Base-by-base conservation (phyloP, 2,888 invertebrate genomes). In the Rhyacophila evoluta region DNA sequence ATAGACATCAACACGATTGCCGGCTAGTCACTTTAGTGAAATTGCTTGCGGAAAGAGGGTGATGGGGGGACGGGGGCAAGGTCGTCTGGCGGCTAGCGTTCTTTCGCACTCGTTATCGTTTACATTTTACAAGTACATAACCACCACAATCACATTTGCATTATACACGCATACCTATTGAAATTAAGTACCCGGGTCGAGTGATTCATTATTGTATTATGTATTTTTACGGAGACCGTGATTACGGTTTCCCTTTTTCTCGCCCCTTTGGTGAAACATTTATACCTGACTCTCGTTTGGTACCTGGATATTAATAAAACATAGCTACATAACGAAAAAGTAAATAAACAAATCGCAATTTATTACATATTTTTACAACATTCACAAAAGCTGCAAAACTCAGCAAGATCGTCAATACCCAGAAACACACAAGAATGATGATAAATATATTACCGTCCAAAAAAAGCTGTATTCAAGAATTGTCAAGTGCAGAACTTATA, bases 21-120 rank as follows among this genome's bases (percentile, higher is more conserved):
- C 55, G 25, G 55, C 55, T 55, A 55, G 55, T 55, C 55, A 55
- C 55, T 55, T 55, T 55, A 55, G 55, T 55, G 55, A 55, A 55
- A 55, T 55, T 55, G 55, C 55, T 55, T 87, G 87, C 87, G 73
- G 76, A 41, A 69, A 87, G 86, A 75, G 85, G 86, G 87, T 86
- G 87, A 87, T 88, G 88, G 86, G 85, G 85, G 85, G 85, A 88
- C 88, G 87, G 88, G 78, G 86, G 87, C 88, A 88, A 89, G 81
- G 81, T 77, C 81, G 81, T 77, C 81, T 77, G 76, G 71, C 37
- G 55, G 71, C 38, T 38, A 33, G 70, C 67, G 36, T 76, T 78
- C 80, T 78, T 74, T 78, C 81, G 68, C 75, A 39, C 69, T 70
- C 70, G 76, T 76, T 81, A 81, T 79, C 77, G 78, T 41, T 36